Percentiles rank a stretch among this genome's conserved stretches.
These are phyloP conservation scores for Pogonophryne albipinna DNA, from an alignment of 2,797 vertebrate species.

Conservation along the genomic window DNA sequence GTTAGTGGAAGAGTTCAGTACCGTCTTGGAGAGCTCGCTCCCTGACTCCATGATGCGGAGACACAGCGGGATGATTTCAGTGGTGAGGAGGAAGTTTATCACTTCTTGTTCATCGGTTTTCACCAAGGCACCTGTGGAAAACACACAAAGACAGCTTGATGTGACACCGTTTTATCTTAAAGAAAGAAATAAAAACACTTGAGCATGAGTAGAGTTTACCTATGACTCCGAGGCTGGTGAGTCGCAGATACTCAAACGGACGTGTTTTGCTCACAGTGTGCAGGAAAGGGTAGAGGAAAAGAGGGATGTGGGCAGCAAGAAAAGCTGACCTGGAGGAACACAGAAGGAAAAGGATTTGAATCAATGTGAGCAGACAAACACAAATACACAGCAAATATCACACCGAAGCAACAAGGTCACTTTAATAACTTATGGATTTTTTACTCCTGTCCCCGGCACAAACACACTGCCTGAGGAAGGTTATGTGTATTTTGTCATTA, in stretches of 20 bases:
- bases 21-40: slow-evolving; percentile 98
- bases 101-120: slow-evolving; percentile 99
- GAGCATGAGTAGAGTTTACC: slow-evolving; percentile 78
- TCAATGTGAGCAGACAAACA: background rate
- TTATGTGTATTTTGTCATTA: no score
- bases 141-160: background rate
- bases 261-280: slow-evolving; percentile 99
- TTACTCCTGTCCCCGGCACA: no score
- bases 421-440: background rate
- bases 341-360: slow-evolving; percentile 11
- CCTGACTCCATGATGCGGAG: slow-evolving; percentile 99
- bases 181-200: background rate
- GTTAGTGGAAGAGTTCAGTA: slow-evolving; percentile 60
- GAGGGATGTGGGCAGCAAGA: slow-evolving; percentile 81
- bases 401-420: background rate
- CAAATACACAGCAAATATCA: background rate
- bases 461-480: no score
- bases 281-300: slow-evolving; percentile 95
- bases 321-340: slow-evolving; percentile 88
- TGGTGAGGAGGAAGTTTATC: slow-evolving; percentile 97
- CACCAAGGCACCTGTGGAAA: slow-evolving; percentile 91
- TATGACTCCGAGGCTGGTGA: slow-evolving; percentile 97
- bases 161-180: background rate
- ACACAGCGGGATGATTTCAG: slow-evolving; percentile 98
- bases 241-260: slow-evolving; percentile 96